Evolutionary conservation across 2,888 invertebrate species (phyloP).

Genomic region (Heliconius ethilla): DNA sequence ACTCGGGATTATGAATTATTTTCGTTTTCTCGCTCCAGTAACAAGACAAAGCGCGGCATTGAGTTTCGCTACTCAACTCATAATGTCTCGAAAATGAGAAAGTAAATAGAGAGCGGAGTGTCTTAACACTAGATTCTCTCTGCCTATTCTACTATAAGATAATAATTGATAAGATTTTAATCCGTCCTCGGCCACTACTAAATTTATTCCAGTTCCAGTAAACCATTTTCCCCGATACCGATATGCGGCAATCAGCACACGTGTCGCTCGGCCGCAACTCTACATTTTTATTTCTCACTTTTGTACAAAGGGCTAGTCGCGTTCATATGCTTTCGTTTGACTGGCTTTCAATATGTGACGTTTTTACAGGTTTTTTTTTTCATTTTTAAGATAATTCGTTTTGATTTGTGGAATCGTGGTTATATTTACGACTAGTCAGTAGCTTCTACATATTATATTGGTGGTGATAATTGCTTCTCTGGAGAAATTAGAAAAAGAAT

Average conservation of each 20-base stretch:
- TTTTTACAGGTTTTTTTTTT: not conserved
- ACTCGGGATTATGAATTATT: not conserved
- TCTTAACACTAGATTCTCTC: not conserved
- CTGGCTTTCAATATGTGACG: slow-evolving; percentile 15
- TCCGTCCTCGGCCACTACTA: not conserved
- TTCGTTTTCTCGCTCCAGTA: not conserved
- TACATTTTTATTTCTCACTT: slow-evolving; percentile 9
- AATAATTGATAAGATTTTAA: not conserved
- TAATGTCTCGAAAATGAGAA: not conserved
- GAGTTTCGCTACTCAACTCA: not conserved
- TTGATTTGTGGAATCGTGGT: not conserved
- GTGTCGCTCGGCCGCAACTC: slow-evolving; percentile 24
- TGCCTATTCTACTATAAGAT: not conserved
- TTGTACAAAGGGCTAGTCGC: slow-evolving; percentile 6
- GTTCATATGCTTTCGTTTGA: slow-evolving; percentile 7
- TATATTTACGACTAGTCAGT: not conserved
- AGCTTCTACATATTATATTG: too few species aligned
- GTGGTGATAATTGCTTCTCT: too few species aligned
- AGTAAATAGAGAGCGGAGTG: not conserved
- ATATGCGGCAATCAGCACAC: slow-evolving; percentile 27
- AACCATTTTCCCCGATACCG: slow-evolving; percentile 5
- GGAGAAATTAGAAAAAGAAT: too few species aligned
- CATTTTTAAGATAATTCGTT: not conserved
- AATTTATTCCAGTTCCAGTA: slow-evolving; percentile 1
- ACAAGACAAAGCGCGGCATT: not conserved